Percentiles rank a stretch among this genome's conserved stretches.
phyloP scores from a whole-genome alignment of 2,113 vertebrate genomes.

The Clarias magur region DNA sequence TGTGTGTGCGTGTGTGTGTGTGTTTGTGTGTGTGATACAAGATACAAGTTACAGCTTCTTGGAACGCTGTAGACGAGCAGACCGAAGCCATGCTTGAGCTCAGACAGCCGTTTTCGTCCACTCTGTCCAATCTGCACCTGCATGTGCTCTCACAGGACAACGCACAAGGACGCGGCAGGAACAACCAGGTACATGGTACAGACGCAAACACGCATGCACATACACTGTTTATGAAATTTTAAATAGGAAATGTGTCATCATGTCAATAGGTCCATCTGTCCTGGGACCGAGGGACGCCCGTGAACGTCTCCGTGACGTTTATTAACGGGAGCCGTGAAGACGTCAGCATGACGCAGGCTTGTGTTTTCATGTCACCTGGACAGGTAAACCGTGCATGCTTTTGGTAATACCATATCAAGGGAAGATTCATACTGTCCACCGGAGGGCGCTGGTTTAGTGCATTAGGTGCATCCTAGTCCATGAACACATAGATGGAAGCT shows the following conservation, averaged over 20 bases:
- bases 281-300: constrained; percentile 68
- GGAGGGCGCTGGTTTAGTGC: neutral
- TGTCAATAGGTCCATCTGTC: constrained; percentile 69
- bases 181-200: constrained; percentile 66
- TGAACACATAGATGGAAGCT: neutral
- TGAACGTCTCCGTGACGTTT: constrained; percentile 71
- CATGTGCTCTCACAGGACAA: constrained; percentile 60
- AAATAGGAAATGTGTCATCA: neutral
- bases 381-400: constrained; percentile 63
- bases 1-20: neutral
- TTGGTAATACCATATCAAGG: neutral
- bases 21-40: constrained; percentile 36
- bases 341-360: constrained; percentile 69
- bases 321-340: constrained; percentile 65
- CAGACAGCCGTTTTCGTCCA: constrained; percentile 72
- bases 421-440: neutral
- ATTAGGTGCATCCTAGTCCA: too few species aligned
- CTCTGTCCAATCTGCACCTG: constrained; percentile 68
- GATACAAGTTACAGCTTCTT: constrained; percentile 68
- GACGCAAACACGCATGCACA: neutral
- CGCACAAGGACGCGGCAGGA: constrained; percentile 60
- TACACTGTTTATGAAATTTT: neutral
- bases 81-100: constrained; percentile 65
- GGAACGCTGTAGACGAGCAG: constrained; percentile 63
- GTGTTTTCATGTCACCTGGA: constrained; percentile 69